Evolutionary conservation across 2,113 vertebrate genomes (phyloP), one percentile per base, ranked within the genome.

Genomic region (Lepidothrix coronata): DNA sequence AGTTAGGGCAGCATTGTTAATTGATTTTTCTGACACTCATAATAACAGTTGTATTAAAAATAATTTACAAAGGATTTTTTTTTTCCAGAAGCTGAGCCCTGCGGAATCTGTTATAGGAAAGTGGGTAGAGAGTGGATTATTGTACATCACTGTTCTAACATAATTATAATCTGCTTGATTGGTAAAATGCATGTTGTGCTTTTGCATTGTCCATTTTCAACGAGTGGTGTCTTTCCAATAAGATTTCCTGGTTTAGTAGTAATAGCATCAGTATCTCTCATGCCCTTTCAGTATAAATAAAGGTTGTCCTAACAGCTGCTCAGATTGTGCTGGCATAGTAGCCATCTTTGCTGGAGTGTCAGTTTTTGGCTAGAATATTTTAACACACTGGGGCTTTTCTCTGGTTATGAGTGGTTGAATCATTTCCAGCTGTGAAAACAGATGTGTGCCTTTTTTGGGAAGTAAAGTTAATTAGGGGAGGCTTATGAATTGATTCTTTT

Each of bases 1-100:
- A 96, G 91, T 96, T 95, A 95, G 68, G 92, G 79, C 94, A 97
- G 84, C 57, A 72, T 95, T 94, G 92, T 96, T 97, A 97, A 97
- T 96, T 98, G 96, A 96, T 97, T 97, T 97, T 94, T 94, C 92
- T 97, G 92, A 95, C 5, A 39, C 91, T 96, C 41, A 75, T 85
- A 74, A 63, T 94, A 96, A 95, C 81, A 95, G 71, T 94, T 96
- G 77, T 85, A 92, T 97, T 97, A 96, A 92, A 97, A 97, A 97
- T 89, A 84, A 92, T 96, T 95, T 95, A 81, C 93, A 95, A 87
- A 95, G 91, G 78, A 37, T 61, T 79, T 63, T 89, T 86, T 86
- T 23, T 28, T 71, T 31, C 46, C 48, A 87, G 94, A 88, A 96
- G 95, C 70, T 94, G 87, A 96, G 57, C 88, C 54, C 67, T 88